Conservation (phyloP, 2,113 vertebrate genomes). For the Cettia cetti region DNA sequence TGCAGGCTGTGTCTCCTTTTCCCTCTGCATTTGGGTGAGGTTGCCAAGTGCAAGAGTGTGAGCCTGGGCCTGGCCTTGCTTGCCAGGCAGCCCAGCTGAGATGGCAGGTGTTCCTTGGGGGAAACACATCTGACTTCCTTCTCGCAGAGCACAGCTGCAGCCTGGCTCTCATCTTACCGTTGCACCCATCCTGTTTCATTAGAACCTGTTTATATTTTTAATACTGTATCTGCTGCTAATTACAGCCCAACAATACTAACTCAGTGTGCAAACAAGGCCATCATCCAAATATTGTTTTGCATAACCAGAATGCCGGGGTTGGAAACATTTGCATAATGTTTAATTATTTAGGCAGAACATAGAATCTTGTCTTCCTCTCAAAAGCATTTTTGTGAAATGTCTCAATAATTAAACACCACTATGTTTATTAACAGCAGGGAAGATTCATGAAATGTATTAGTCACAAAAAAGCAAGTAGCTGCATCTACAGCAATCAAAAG, state of each 20-base stretch:
- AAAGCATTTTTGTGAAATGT: slow-evolving; percentile 37
- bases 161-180: neutral
- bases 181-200: neutral
- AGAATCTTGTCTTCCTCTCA: slow-evolving; percentile 20
- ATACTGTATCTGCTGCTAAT: slow-evolving; percentile 7
- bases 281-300: slow-evolving; percentile 49
- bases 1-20: neutral
- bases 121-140: neutral
- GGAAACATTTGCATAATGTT: slow-evolving; percentile 45
- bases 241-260: neutral
- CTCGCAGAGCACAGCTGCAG: fast-evolving
- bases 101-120: neutral
- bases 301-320: slow-evolving; percentile 12
- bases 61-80: neutral
- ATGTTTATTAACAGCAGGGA: slow-evolving; percentile 46
- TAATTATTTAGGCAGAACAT: slow-evolving; percentile 56
- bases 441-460: slow-evolving; percentile 37
- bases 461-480: slow-evolving; percentile 18
- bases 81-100: neutral
- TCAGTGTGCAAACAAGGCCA: slow-evolving; percentile 14
- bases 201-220: neutral
- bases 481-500: neutral
- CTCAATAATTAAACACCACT: slow-evolving; percentile 57
- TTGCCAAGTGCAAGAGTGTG: neutral
- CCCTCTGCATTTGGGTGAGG: neutral